A percentile compares a stretch with the other conserved stretches of the same genome.
These are phyloP conservation scores for Pseudococcus viburni DNA, from an alignment of 2,888 invertebrate species.

Conservation along the genomic window DNA sequence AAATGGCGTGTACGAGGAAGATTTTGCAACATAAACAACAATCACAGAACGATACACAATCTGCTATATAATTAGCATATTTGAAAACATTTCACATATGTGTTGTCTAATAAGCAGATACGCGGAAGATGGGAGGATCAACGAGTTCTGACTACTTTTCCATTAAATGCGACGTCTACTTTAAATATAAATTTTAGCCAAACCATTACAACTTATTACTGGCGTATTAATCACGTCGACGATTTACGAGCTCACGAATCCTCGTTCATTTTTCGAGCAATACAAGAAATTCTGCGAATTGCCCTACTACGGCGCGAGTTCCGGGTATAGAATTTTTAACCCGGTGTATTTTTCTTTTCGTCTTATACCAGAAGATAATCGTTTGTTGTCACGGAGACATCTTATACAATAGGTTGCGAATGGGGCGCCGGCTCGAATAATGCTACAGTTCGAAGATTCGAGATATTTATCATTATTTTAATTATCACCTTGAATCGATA, in stretches of 20 bases:
- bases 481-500: conserved; percentile 36
- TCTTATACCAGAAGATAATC: neutral
- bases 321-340: neutral
- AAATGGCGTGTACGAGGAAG: conserved; percentile 17
- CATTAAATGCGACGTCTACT: conserved; percentile 5
- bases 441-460: neutral
- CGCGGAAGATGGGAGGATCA: conserved; percentile 32
- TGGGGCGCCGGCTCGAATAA: neutral
- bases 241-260: conserved; percentile 18
- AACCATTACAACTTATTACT: neutral
- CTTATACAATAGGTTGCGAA: neutral
- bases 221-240: conserved; percentile 7
- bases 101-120: conserved; percentile 24
- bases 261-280: neutral
- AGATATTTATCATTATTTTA: conserved; percentile 9
- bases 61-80: conserved; percentile 43
- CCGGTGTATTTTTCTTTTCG: neutral
- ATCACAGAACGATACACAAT: conserved; percentile 28
- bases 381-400: neutral
- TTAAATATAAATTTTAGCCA: neutral
- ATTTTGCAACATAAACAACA: conserved; percentile 32
- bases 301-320: neutral
- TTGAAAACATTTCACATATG: conserved; percentile 32
- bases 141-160: conserved; percentile 28
- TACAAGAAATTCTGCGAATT: neutral